Evolutionary conservation across 2,888 invertebrate genomes (phyloP).

Genomic region (Pocota personata): DNA sequence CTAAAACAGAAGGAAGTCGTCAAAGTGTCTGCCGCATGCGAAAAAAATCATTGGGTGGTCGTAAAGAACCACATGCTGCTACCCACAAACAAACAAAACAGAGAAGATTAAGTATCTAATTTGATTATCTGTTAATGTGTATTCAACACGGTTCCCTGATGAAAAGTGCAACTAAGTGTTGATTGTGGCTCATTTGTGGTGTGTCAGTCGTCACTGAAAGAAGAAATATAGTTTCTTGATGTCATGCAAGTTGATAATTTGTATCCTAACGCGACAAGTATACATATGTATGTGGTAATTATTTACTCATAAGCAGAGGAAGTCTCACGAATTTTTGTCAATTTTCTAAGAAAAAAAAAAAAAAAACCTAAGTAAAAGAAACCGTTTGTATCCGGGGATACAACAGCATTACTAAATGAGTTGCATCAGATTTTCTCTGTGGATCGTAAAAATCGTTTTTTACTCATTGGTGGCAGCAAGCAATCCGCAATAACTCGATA

Average conservation of each 20-base stretch:
- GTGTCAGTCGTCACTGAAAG: not conserved
- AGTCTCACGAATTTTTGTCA: constrained; percentile 9
- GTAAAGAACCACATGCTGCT: not conserved
- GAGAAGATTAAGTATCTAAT: not conserved
- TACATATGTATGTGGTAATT: not conserved
- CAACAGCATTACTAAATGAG: not conserved
- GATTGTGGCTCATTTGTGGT: not conserved
- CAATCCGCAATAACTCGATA: not conserved
- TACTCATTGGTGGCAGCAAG: not conserved
- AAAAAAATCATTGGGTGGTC: not conserved
- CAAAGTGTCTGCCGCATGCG: constrained; percentile 8
- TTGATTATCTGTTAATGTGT: constrained; percentile 44
- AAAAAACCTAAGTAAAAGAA: not conserved
- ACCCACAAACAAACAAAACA: not conserved
- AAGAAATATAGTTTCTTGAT: not conserved
- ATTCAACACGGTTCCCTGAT: constrained; percentile 21
- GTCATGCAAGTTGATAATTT: constrained; percentile 31
- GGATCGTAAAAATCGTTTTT: not conserved
- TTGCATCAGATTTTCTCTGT: not conserved
- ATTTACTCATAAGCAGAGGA: constrained; percentile 17
- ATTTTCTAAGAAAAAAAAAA: not conserved
- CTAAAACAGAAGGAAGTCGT: constrained; percentile 14
- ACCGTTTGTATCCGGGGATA: not conserved
- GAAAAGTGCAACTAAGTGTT: constrained; percentile 44
- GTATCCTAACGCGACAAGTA: not conserved